These are phyloP conservation scores for Tachystola acroxantha DNA, from an alignment of 2,888 invertebrate species.

Conservation along the genomic window DNA sequence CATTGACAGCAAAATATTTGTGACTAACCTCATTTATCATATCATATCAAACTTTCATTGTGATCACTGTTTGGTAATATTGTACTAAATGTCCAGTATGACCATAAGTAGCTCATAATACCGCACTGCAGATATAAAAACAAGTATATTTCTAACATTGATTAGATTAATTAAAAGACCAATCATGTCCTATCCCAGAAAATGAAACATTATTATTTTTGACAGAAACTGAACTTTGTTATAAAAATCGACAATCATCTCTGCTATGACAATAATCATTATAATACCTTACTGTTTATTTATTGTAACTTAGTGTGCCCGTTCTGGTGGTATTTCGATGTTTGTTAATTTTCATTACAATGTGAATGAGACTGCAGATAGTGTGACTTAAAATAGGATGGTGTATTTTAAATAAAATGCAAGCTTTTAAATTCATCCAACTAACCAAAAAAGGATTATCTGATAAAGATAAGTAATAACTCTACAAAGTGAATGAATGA, in stretches of 20 bases:
- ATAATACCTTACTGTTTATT: slow-evolving; percentile 22
- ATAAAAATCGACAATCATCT: slow-evolving; percentile 22
- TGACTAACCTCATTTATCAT: background rate
- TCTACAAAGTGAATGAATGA: slow-evolving; percentile 5
- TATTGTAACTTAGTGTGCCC: slow-evolving; percentile 16
- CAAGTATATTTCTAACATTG: too few relatives aligned
- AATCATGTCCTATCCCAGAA: too few relatives aligned
- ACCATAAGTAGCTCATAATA: background rate
- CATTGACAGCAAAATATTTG: background rate
- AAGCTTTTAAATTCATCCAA: background rate
- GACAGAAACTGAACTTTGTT: background rate
- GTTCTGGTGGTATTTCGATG: slow-evolving; percentile 27
- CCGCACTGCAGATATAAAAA: background rate
- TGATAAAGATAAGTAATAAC: background rate
- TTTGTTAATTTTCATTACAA: slow-evolving; percentile 38
- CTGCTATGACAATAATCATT: slow-evolving; percentile 46
- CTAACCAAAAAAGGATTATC: background rate
- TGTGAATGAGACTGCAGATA: slow-evolving; percentile 30
- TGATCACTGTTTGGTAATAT: background rate
- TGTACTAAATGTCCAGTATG: background rate
- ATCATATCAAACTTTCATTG: background rate
- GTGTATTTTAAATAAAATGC: slow-evolving; percentile 17
- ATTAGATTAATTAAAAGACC: too few relatives aligned
- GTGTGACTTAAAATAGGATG: slow-evolving; percentile 15
- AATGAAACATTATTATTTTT: too few relatives aligned